A percentile compares a stretch with the other conserved stretches of the same genome.
These are phyloP conservation scores for Choristoneura fumiferana DNA, from an alignment of 1,140 invertebrate genomes.

Conservation along the genomic window DNA sequence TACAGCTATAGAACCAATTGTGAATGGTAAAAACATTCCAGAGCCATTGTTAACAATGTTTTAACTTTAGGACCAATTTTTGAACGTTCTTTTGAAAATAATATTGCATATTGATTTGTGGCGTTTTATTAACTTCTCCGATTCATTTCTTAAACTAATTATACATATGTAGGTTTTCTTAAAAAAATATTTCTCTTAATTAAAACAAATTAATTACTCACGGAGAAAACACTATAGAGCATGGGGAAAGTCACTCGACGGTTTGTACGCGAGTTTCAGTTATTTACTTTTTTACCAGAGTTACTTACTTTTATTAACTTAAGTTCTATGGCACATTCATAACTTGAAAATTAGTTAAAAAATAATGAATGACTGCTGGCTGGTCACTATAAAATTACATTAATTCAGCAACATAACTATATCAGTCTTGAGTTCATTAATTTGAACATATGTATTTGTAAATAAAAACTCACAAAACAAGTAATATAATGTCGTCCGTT, in stretches of 20 bases:
- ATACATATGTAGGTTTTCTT: background rate
- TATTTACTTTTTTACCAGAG: background rate
- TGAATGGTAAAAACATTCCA: slow-evolving; percentile 72
- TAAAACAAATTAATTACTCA: background rate
- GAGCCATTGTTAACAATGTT: slow-evolving; percentile 76
- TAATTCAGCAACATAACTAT: too few relatives aligned
- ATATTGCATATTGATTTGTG: slow-evolving; percentile 71
- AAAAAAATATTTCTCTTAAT: background rate
- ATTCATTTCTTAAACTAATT: slow-evolving; percentile 9
- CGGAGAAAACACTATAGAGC: slow-evolving; percentile 7
- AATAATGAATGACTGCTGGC: too few relatives aligned
- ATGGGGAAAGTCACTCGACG: background rate
- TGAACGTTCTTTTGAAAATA: slow-evolving; percentile 77
- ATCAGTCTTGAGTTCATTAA: too few relatives aligned
- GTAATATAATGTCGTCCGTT: too few relatives aligned
- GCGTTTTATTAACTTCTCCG: slow-evolving; percentile 42
- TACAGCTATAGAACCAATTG: slow-evolving; percentile 53
- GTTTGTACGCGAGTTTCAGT: too few relatives aligned
- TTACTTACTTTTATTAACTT: background rate
- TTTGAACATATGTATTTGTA: too few relatives aligned
- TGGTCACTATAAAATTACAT: too few relatives aligned
- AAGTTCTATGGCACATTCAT: slow-evolving; percentile 3
- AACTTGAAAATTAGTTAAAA: too few relatives aligned
- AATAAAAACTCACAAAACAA: too few relatives aligned
- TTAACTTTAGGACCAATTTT: slow-evolving; percentile 77